A percentile compares a stretch with the other conserved stretches of the same genome.
phyloP scores from a whole-genome alignment of 2,113 vertebrate species.

The Romanogobio albipinnatus region DNA sequence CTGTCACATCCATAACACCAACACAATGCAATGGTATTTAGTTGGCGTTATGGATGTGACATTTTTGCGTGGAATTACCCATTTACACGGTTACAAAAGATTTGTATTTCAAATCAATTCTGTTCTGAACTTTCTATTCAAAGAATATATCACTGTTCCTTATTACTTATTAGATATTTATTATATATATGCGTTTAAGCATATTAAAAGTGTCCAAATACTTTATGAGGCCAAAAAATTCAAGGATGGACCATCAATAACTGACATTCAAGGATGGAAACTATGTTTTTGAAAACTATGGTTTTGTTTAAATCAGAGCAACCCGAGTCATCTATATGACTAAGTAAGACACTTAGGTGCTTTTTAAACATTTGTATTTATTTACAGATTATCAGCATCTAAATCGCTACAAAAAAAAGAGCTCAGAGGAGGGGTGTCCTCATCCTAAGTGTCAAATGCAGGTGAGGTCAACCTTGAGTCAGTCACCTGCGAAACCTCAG shows the following conservation, averaged over 20 bases:
- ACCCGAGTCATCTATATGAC: constrained; percentile 21
- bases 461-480: constrained; percentile 32
- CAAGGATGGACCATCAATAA: neutral
- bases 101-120: neutral
- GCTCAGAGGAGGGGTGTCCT: constrained; percentile 25
- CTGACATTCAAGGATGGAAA: neutral
- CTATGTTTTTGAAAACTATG: neutral
- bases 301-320: constrained; percentile 8
- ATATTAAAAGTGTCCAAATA: neutral
- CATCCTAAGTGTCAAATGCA: constrained; percentile 33
- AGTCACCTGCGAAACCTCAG: constrained; percentile 44
- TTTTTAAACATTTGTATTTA: constrained; percentile 44
- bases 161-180: too few species aligned
- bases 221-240: neutral
- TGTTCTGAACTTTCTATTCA: neutral
- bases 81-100: neutral
- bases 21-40: too few species aligned
- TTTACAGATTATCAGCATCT: constrained; percentile 36
- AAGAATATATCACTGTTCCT: neutral
- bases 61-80: too few species aligned
- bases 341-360: neutral
- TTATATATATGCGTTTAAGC: too few species aligned
- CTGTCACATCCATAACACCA: too few species aligned
- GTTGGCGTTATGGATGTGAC: too few species aligned
- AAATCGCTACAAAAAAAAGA: constrained; percentile 14